A percentile compares a stretch with the other conserved stretches of the same genome.
Evolutionary conservation across 2,797 vertebrate species (phyloP).

Genomic region (Peromyscus attwateri): DNA sequence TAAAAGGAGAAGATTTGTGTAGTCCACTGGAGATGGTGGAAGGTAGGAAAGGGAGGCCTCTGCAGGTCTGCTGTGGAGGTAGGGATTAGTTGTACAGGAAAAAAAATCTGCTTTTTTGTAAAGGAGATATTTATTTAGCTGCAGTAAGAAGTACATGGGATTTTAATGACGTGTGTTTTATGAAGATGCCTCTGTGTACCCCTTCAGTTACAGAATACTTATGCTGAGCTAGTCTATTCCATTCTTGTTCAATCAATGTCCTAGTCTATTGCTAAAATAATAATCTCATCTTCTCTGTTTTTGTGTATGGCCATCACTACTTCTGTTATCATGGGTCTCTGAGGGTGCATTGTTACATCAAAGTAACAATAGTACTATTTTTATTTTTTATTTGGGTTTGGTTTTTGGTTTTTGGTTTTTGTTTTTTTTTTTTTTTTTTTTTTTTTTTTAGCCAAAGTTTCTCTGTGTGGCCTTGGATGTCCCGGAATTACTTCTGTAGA

Average conservation of each 20-base stretch:
- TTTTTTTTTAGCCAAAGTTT: too few species aligned
- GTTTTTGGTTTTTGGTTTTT: too few species aligned
- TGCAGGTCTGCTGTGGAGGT: background rate
- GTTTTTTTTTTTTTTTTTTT: too few species aligned
- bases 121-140: background rate
- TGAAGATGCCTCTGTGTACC: background rate
- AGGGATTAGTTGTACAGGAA: background rate
- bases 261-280: background rate
- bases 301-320: background rate
- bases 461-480: too few species aligned
- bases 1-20: background rate
- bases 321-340: background rate
- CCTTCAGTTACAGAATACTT: background rate
- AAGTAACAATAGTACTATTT: too few species aligned
- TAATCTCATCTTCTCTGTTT: background rate
- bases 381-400: too few species aligned
- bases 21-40: background rate
- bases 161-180: background rate
- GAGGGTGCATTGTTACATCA: background rate
- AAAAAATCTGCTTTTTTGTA: background rate
- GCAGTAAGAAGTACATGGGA: background rate
- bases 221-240: background rate
- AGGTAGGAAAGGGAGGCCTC: background rate
- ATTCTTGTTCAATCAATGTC: background rate
- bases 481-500: too few species aligned